Evolutionary conservation across 2,888 invertebrate genomes (phyloP).

Genomic region (Brachypalpus laphriformis): DNA sequence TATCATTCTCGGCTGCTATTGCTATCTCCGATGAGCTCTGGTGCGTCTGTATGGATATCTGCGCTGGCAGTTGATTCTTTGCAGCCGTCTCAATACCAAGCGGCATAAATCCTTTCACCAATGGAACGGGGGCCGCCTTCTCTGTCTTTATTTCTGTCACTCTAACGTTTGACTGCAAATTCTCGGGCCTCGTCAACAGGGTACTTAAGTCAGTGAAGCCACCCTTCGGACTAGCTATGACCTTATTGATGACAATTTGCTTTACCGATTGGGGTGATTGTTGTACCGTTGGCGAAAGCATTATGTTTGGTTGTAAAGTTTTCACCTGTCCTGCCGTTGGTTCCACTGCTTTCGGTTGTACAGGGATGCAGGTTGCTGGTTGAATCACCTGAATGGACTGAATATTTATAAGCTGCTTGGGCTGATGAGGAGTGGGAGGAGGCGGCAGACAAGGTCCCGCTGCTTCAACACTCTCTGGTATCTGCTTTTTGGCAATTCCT

Average conservation of each 20-base stretch:
- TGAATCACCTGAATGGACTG: constrained; percentile 57
- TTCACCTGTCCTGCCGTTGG: constrained; percentile 66
- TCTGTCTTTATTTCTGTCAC: constrained; percentile 61
- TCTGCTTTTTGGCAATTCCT: constrained; percentile 68
- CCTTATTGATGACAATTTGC: constrained; percentile 80
- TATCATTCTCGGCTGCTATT: constrained; percentile 81
- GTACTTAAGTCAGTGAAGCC: constrained; percentile 76
- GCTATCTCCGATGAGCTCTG: constrained; percentile 80
- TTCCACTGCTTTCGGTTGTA: constrained; percentile 61
- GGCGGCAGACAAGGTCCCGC: background rate
- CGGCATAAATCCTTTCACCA: constrained; percentile 81
- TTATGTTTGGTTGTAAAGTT: constrained; percentile 28
- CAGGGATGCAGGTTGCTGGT: constrained; percentile 19
- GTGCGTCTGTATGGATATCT: constrained; percentile 82
- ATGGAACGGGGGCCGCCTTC: constrained; percentile 1
- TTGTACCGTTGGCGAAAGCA: constrained; percentile 15
- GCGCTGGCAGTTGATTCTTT: constrained; percentile 81
- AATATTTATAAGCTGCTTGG: constrained; percentile 45
- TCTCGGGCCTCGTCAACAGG: constrained; percentile 74
- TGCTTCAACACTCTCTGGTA: constrained; percentile 69
- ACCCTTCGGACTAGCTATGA: constrained; percentile 77
- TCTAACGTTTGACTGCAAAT: constrained; percentile 80
- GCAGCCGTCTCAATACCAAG: constrained; percentile 79
- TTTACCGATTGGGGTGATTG: constrained; percentile 77
- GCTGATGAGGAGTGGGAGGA: background rate